These are phyloP conservation scores for Ptychochromis oligacanthus DNA, from an alignment of 2,113 vertebrate genomes.

Conservation along the genomic window DNA sequence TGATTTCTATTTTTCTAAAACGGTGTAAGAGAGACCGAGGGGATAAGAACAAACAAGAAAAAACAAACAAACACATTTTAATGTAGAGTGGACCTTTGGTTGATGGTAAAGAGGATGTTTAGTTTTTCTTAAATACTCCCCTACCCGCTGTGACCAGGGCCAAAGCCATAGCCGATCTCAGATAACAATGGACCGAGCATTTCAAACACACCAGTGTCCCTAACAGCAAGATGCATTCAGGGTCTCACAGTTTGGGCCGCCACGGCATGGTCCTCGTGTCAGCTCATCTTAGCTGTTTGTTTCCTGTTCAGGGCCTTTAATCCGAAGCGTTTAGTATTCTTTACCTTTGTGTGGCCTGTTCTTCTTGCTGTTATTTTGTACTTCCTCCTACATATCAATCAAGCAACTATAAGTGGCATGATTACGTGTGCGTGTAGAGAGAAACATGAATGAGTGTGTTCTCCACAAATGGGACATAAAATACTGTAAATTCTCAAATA, in stretches of 20 bases:
- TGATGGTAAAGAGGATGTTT: conserved; percentile 24
- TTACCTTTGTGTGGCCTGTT: conserved; percentile 75
- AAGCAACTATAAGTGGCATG: conserved; percentile 49
- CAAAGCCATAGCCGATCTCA: conserved; percentile 73
- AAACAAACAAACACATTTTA: conserved; percentile 11
- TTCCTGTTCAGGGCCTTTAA: conserved; percentile 53
- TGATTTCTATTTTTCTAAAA: conserved; percentile 83
- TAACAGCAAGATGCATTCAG: conserved; percentile 48
- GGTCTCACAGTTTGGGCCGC: conserved; percentile 20
- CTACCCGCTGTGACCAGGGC: conserved; percentile 49
- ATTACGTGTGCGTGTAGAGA: conserved; percentile 34
- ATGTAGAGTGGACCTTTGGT: background rate
- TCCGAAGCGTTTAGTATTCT: conserved; percentile 59
- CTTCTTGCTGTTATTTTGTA: conserved; percentile 64
- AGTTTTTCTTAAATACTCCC: conserved; percentile 26
- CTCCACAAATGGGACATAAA: conserved; percentile 15
- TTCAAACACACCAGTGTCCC: conserved; percentile 29
- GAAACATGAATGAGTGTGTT: conserved; percentile 31
- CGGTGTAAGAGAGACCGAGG: conserved; percentile 12
- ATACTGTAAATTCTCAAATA: conserved; percentile 53
- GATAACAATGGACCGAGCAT: conserved; percentile 6
- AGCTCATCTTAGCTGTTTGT: conserved; percentile 31
- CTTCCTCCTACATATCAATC: conserved; percentile 72
- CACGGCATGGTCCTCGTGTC: background rate
- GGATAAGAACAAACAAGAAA: background rate